phyloP scores from a whole-genome alignment of 1,140 invertebrate species.

The Hyles vespertilio region DNA sequence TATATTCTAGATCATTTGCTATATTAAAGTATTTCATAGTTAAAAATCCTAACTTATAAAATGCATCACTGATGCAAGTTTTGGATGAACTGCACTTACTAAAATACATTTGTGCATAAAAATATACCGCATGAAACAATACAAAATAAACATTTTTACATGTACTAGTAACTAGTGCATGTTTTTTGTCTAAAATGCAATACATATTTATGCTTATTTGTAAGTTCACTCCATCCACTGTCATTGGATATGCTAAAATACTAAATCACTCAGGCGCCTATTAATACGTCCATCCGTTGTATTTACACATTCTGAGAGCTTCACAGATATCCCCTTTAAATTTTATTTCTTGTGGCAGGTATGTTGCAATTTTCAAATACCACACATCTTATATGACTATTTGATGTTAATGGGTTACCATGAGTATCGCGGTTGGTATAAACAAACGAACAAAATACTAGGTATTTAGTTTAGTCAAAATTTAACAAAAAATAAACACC shows the following conservation, averaged over 20 bases:
- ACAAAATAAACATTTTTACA: no score
- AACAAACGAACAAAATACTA: no score
- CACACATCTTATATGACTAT: no score
- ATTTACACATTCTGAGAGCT: constrained; percentile 44
- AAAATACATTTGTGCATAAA: constrained; percentile 10
- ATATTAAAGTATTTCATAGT: constrained; percentile 7
- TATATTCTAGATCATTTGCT: constrained; percentile 1
- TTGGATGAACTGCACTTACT: constrained; percentile 44
- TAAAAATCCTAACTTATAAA: constrained; percentile 12
- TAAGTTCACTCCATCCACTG: constrained; percentile 41
- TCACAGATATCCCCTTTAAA: no score
- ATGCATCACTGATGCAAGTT: constrained; percentile 50
- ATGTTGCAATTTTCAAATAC: no score
- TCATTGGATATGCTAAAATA: constrained; percentile 47
- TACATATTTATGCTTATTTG: constrained; percentile 14
- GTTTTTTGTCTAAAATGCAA: not conserved
- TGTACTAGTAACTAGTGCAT: not conserved
- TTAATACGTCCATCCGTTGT: constrained; percentile 24
- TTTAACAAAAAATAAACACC: no score
- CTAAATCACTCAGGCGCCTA: constrained; percentile 46
- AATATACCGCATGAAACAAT: no score
- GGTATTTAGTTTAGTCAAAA: no score
- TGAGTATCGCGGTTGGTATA: no score
- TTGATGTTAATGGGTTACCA: no score
- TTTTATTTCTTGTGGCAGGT: no score